Evolutionary conservation across 92 coral and sea anemone genomes (phyloP).

Genomic region (Zoanthus solanderi): DNA sequence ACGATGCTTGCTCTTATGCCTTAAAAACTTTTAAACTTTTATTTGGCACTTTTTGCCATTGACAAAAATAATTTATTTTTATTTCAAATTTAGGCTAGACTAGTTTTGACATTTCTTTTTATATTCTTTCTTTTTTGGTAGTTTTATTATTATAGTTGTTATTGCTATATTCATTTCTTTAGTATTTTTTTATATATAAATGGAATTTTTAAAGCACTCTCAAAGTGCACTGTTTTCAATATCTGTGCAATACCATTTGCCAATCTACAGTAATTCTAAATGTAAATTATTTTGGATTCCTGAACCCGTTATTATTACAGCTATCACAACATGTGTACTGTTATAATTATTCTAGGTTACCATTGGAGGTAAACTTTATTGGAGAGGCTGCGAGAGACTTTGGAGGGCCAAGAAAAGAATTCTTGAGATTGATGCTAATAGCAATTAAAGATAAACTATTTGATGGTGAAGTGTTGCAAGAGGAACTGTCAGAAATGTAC

Average conservation of each 20-base stretch:
- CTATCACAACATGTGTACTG: constrained; percentile 5
- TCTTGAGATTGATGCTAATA: constrained; percentile 27
- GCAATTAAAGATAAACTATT: constrained; percentile 63
- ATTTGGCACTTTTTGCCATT: constrained; percentile 1
- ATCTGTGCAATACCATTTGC: constrained; percentile 5
- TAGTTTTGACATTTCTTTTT: constrained; percentile 1
- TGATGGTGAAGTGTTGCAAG: constrained; percentile 49
- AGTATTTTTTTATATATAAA: neutral
- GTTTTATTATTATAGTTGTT: neutral
- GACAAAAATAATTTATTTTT: constrained; percentile 3
- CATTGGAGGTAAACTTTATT: constrained; percentile 58
- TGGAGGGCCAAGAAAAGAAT: constrained; percentile 31
- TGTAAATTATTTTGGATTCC: neutral
- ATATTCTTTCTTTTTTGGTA: constrained; percentile 1
- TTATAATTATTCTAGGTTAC: constrained; percentile 24
- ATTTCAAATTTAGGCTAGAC: constrained; percentile 3
- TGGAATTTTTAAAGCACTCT: constrained; percentile 1
- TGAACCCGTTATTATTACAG: constrained; percentile 4
- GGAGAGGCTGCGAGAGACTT: constrained; percentile 59
- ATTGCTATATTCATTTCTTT: no score
- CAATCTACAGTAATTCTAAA: neutral
- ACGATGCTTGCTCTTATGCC: constrained; percentile 9
- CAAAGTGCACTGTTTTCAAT: constrained; percentile 4
- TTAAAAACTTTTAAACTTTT: constrained; percentile 3
- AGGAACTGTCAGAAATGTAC: constrained; percentile 56